Percentiles rank a stretch among this genome's conserved stretches.
Conservation (phyloP, 2,888 invertebrate species). For the Nomada goodeniana region DNA sequence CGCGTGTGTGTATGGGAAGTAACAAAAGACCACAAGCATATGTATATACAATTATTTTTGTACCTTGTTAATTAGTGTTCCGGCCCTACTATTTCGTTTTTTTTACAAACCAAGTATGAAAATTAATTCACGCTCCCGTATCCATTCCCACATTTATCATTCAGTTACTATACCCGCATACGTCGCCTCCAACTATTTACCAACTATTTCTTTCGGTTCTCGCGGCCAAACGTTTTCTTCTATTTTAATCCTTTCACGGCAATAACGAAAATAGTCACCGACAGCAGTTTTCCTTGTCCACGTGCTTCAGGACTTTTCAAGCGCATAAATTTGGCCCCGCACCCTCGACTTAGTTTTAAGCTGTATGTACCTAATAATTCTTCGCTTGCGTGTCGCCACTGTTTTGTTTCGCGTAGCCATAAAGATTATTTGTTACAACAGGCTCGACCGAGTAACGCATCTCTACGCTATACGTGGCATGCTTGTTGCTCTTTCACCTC, state of each 20-base stretch:
- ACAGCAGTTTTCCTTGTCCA: neutral
- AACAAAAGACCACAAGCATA: too few relatives aligned
- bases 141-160: too few relatives aligned
- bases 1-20: too few relatives aligned
- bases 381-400: slow-evolving; percentile 27
- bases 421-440: slow-evolving; percentile 48
- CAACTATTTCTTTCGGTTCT: neutral
- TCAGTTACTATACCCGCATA: too few relatives aligned
- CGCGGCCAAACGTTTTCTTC: neutral
- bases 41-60: too few relatives aligned
- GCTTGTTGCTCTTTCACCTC: slow-evolving; percentile 30
- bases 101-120: too few relatives aligned
- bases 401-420: slow-evolving; percentile 39
- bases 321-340: slow-evolving; percentile 34
- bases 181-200: neutral
- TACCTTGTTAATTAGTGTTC: too few relatives aligned
- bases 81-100: too few relatives aligned
- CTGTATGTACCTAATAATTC: slow-evolving; percentile 41
- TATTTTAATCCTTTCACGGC: neutral
- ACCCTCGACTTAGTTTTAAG: slow-evolving; percentile 14
- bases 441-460: slow-evolving; percentile 26
- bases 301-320: slow-evolving; percentile 27
- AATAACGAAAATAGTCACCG: slow-evolving; percentile 18
- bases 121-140: too few relatives aligned
- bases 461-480: neutral